Conservation (phyloP, 2,797 vertebrate species). For the Urocyon cinereoargenteus region DNA sequence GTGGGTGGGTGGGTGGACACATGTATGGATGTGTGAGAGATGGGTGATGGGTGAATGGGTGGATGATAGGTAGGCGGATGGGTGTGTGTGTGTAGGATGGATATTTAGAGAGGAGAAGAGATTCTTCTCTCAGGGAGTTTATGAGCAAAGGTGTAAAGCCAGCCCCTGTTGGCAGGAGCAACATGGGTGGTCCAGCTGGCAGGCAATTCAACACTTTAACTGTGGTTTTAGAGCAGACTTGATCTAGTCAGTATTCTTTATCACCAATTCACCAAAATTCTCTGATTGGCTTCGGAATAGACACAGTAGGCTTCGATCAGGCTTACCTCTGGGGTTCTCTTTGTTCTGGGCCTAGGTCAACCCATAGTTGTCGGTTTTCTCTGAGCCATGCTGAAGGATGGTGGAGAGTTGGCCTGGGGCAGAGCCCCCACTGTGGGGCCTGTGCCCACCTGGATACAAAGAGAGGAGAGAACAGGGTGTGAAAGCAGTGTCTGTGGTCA, state of each 20-base stretch:
- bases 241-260: not conserved
- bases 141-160: too few species aligned
- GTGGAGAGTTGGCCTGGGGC: rapidly evolving
- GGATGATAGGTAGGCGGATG: rapidly evolving
- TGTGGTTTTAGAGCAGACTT: rapidly evolving
- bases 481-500: not conserved
- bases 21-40: rapidly evolving
- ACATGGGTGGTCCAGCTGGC: not conserved
- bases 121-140: not conserved
- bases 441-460: not conserved
- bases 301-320: not conserved
- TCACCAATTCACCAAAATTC: not conserved
- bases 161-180: not conserved
- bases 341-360: not conserved
- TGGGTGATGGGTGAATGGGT: rapidly evolving
- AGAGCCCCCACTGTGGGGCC: not conserved
- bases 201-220: not conserved
- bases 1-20: rapidly evolving
- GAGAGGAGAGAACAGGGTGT: not conserved
- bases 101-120: not conserved
- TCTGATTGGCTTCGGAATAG: not conserved
- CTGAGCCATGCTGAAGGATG: not conserved
- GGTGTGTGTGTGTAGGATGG: too few species aligned
- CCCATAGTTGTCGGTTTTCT: not conserved
- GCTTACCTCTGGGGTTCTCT: not conserved